These are phyloP conservation scores for Seriola rivoliana DNA, from an alignment of 2,113 vertebrate species.

Conservation along the genomic window DNA sequence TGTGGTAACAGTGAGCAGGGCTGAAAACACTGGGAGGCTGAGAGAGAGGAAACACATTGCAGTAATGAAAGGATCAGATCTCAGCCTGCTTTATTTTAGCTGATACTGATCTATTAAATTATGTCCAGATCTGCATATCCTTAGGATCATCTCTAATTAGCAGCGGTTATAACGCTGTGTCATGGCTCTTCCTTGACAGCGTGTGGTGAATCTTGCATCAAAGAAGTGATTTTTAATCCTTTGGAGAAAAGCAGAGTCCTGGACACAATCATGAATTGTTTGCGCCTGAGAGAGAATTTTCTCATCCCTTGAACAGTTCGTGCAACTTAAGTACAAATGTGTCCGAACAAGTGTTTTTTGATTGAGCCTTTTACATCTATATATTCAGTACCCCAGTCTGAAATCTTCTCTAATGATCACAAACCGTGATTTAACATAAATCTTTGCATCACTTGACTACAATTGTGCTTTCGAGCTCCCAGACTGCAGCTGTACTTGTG, in stretches of 20 bases:
- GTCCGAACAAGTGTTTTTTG: not conserved
- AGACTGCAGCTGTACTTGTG: not conserved
- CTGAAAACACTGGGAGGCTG: not conserved
- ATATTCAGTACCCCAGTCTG: not conserved
- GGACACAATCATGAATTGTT: too few species aligned
- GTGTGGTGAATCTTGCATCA: too few species aligned
- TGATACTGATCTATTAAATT: not conserved
- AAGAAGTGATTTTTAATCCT: too few species aligned
- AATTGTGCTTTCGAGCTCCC: not conserved
- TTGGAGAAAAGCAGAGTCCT: too few species aligned
- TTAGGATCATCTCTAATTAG: not conserved
- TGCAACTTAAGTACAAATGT: not conserved
- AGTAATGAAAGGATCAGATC: not conserved
- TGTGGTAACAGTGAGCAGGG: not conserved
- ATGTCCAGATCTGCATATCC: not conserved
- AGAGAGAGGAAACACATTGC: not conserved
- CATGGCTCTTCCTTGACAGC: not conserved
- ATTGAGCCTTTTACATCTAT: not conserved
- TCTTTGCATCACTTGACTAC: not conserved
- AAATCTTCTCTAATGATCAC: not conserved
- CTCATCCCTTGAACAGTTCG: not conserved
- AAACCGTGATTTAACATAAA: not conserved
- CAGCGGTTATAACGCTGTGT: not conserved
- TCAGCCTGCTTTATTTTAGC: not conserved
- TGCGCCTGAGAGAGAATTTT: too few species aligned